A percentile compares a stretch with the other conserved stretches of the same genome.
These are phyloP conservation scores for Conger conger DNA, from an alignment of 2,113 vertebrate species.

Conservation along the genomic window DNA sequence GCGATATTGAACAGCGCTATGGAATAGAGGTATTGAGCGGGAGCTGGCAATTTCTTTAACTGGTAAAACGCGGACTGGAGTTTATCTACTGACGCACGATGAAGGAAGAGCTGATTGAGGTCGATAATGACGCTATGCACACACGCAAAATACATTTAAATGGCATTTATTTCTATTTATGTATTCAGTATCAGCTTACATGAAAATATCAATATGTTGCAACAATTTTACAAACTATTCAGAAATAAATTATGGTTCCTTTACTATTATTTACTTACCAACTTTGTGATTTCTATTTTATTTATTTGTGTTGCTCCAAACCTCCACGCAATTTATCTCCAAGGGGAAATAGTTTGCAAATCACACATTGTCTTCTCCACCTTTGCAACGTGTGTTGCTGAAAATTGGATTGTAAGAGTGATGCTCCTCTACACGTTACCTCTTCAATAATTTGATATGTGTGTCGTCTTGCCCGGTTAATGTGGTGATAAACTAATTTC, in stretches of 20 bases:
- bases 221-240: background rate
- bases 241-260: background rate
- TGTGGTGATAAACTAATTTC: background rate
- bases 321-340: background rate
- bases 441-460: background rate
- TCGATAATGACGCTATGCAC: background rate
- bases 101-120: slow-evolving; percentile 36
- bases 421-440: background rate
- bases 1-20: slow-evolving; percentile 34
- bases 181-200: background rate
- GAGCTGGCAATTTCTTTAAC: slow-evolving; percentile 38
- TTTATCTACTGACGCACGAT: slow-evolving; percentile 56
- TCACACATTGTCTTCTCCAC: background rate
- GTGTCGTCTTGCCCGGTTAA: background rate
- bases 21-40: slow-evolving; percentile 33
- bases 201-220: background rate
- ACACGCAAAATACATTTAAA: background rate
- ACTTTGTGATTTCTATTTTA: background rate
- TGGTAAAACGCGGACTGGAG: slow-evolving; percentile 55
- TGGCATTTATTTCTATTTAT: background rate
- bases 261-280: background rate
- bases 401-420: background rate
- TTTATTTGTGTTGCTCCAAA: background rate
- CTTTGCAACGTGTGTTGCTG: background rate
- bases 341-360: background rate